Evolutionary conservation across 2,113 vertebrate species (phyloP), one percentile per base, ranked within the genome.

Genomic region (Charadrius vociferus): DNA sequence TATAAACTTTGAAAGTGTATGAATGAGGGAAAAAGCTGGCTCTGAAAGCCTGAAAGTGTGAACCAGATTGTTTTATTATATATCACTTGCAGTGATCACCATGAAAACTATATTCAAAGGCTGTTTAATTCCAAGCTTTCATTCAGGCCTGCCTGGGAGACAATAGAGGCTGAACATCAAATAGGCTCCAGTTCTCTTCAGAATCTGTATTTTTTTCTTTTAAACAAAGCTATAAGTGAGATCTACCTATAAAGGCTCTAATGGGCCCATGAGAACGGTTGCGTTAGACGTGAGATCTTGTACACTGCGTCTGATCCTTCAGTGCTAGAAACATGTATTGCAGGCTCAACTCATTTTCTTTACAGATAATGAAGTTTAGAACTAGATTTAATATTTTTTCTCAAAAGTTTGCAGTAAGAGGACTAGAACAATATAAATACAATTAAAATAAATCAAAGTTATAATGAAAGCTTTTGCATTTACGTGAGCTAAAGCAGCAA

Each of bases 131-230:
- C 91, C 37, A 16, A 26, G 95, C 97, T 97, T 97, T 97, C 94
- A 81, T 96, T 96, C 90, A 72, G 83, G 71, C 78, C 73, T 93
- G 83, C 97, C 96, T 96, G 94, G 71, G 75, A 97, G 97, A 97
- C 96, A 96, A 73, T 93, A 93, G 90, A 93, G 92, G 88, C 97
- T 88, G 93, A 96, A 96, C 98, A 96, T 91, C 96, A 97, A 95
- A 90, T 93, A 97, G 97, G 80, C 95, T 81, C 10, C 21, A 53
- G 90, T 77, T 95, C 94, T 96, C 89, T 91, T 92, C 86, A 59
- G 77, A 80, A 88, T 90, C 97, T 91, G 34, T 78, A 22, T 75
- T 87, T 70, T 96, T 97, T 87, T 85, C 68, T 15, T 77, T 81
- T 9, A 74, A 56, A 87, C 81, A 23, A 89, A 96, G 95, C 92